phyloP scores from a whole-genome alignment of 2,888 invertebrate genomes.

The Drosophila silvestris region DNA sequence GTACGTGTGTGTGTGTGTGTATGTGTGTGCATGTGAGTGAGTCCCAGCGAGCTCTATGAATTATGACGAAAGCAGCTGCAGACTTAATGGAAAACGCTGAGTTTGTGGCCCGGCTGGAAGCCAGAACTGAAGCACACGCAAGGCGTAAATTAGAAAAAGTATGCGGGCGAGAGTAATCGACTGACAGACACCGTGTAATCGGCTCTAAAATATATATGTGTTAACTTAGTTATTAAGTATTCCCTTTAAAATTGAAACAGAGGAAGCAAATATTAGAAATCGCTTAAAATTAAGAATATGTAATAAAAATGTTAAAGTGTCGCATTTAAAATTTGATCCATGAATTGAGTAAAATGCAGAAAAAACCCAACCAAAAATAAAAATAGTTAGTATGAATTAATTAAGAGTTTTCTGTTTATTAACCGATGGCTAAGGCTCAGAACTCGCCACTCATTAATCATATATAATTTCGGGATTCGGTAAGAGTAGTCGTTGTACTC shows the following conservation, averaged over 20 bases:
- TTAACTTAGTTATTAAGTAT: neutral
- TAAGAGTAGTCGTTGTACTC: neutral
- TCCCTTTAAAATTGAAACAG: neutral
- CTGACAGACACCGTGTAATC: neutral
- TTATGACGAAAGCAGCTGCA: conserved; percentile 79
- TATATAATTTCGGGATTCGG: neutral
- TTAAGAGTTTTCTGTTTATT: neutral
- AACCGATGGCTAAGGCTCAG: neutral
- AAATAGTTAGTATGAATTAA: neutral
- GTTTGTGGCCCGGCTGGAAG: conserved; percentile 23
- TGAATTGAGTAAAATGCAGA: neutral
- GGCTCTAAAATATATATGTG: fast-evolving
- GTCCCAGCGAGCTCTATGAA: conserved; percentile 59
- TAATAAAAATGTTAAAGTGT: too few species aligned
- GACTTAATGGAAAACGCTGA: conserved; percentile 74
- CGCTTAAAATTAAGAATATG: neutral
- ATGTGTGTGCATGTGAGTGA: conserved; percentile 32
- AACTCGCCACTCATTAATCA: neutral
- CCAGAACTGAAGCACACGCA: conserved; percentile 43
- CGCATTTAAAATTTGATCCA: neutral
- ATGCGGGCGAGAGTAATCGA: neutral
- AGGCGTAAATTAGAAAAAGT: conserved; percentile 73
- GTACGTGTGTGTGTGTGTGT: conserved; percentile 17
- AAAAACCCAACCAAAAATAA: neutral
- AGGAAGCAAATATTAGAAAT: neutral